Evolutionary conservation across 2,113 vertebrate species (phyloP).

Genomic region (Ranitomeya variabilis): DNA sequence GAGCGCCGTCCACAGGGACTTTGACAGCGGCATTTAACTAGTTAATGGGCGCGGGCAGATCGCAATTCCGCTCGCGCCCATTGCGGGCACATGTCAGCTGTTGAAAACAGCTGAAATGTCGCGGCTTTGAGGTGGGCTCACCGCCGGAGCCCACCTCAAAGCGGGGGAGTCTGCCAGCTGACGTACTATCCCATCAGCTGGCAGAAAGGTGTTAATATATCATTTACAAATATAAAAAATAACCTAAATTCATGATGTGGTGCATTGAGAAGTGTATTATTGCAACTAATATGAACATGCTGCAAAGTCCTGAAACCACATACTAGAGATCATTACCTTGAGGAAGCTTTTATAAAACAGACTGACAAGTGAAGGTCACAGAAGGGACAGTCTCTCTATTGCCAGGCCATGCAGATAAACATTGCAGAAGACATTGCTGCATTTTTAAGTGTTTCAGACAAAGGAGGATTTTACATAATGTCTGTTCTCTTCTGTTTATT

Average conservation of each 20-base stretch:
- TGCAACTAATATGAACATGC: not conserved
- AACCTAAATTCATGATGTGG: not conserved
- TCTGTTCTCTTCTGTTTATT: not conserved
- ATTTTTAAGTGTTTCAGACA: not conserved
- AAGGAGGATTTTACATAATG: not conserved
- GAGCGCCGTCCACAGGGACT: too few species aligned
- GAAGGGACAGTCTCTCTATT: not conserved
- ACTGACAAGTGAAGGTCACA: constrained; percentile 3
- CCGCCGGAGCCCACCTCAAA: too few species aligned
- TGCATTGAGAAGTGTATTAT: not conserved
- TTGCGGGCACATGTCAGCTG: too few species aligned
- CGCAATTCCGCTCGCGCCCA: too few species aligned
- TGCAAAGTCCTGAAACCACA: not conserved
- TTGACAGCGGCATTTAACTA: too few species aligned
- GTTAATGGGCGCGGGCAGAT: too few species aligned
- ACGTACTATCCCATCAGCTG: too few species aligned
- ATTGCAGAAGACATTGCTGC: not conserved
- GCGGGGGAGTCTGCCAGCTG: too few species aligned
- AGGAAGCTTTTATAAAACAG: not conserved
- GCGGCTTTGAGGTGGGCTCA: too few species aligned
- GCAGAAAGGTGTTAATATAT: too few species aligned
- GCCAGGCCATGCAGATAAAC: not conserved
- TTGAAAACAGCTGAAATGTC: too few species aligned
- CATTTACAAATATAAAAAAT: too few species aligned
- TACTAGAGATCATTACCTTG: not conserved